Evolutionary conservation across 2,113 vertebrate species (phyloP), one percentile per base, ranked within the genome.

Genomic region (Chrysemys picta): DNA sequence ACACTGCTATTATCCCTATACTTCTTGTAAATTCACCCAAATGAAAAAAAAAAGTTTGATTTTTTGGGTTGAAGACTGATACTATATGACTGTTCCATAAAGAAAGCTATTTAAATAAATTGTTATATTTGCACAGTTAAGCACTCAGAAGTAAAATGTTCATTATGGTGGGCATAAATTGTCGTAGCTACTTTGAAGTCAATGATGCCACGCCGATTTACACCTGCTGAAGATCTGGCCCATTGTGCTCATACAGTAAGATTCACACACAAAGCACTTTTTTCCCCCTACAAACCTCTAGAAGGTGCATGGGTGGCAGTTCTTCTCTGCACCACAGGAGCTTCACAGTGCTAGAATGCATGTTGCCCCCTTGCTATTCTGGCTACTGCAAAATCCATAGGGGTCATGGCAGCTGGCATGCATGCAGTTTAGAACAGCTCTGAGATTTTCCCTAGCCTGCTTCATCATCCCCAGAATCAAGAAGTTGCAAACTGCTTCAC

Each of bases 141-240:
- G 86, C 57, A n/a, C 25, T 80, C 35, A 49, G 21, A 76, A 47
- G 53, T 45, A 45, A 50, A 80, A 80, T 4, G 3, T 1, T 2
- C 0, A 1, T 56, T 87, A 16, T 2, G 16, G 52, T 56, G 56
- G 21, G 24, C 80, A 0, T 12, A 4, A 24, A 10, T 0, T 47
- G 76, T 22, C 19, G 4, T 6, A 4, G 50, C 72, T 87, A n/a
- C 69, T 54, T 2, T 49, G 69, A 86, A 69, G 56, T 78, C 59
- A 2, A 5, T 22, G 1, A 2, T 53, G 83, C 10, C 0, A 6
- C 0, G 0, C 0, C 9, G 53, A 2, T 80, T 50, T 62, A 69
- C 4, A 1, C 12, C 52, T 27, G 31, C 9, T 29, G n/a, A 12
- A 6, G 38, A 2, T 59, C 82, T 78, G 69, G n/a, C 69, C 49